These are phyloP conservation scores for Macquaria australasica DNA, from an alignment of 2,113 vertebrate genomes.

Conservation along the genomic window DNA sequence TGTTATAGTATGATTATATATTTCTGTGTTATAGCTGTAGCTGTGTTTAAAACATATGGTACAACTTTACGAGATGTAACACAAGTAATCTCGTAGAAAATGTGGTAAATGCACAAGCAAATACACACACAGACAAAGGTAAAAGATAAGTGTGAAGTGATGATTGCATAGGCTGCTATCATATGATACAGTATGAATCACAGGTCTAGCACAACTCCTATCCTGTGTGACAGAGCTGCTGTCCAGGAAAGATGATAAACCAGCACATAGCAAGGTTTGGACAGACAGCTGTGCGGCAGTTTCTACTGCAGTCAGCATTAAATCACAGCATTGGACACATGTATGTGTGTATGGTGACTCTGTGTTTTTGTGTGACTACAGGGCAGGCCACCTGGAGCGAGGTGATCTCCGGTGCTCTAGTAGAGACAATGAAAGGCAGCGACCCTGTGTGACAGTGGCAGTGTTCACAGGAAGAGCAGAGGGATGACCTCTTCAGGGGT, in stretches of 20 bases:
- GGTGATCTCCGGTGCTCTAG: slow-evolving; percentile 27
- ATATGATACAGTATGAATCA: slow-evolving; percentile 19
- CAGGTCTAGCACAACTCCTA: not conserved
- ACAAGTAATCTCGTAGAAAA: not conserved
- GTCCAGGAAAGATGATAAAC: slow-evolving; percentile 15
- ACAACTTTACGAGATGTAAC: not conserved
- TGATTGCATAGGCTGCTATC: not conserved
- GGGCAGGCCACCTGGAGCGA: slow-evolving; percentile 57
- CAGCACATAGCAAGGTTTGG: not conserved
- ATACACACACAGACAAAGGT: not conserved
- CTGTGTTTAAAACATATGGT: not conserved
- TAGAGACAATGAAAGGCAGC: slow-evolving; percentile 65
- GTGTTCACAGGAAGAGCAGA: slow-evolving; percentile 53
- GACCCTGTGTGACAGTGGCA: slow-evolving; percentile 12
- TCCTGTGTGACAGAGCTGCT: slow-evolving; percentile 27
- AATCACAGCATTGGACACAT: not conserved
- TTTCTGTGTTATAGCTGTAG: not conserved
- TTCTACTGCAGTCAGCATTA: not conserved
- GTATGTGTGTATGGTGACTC: not conserved
- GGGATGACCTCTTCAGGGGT: slow-evolving; percentile 30
- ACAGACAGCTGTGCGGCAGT: slow-evolving; percentile 20
- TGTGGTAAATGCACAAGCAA: not conserved
- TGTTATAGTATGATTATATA: not conserved
- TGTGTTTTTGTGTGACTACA: slow-evolving; percentile 1
- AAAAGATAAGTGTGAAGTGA: not conserved